Evolutionary conservation across 2,113 vertebrate species (phyloP).

Genomic region (Callorhinus ursinus): DNA sequence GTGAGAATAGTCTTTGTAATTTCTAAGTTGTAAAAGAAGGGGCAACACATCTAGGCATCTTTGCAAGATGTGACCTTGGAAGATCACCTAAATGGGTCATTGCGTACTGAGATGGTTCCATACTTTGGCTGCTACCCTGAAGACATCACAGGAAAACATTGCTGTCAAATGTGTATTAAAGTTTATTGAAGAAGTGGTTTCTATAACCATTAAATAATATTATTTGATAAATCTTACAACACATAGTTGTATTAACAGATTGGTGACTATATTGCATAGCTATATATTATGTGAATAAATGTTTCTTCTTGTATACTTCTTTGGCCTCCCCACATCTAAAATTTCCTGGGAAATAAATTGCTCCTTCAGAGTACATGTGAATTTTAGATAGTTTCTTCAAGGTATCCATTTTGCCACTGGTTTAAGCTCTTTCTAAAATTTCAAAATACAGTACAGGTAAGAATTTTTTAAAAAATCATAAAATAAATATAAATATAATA

Average conservation of each 20-base stretch:
- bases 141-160: not conserved
- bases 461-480: not conserved
- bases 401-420: not conserved
- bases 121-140: not conserved
- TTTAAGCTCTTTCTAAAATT: not conserved
- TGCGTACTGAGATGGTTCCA: not conserved
- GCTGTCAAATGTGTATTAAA: not conserved
- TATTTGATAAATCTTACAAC: not conserved
- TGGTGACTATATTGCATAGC: not conserved
- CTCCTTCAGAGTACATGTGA: not conserved
- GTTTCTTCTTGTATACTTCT: not conserved
- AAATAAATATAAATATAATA: not conserved
- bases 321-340: not conserved
- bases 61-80: not conserved
- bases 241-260: not conserved
- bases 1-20: not conserved
- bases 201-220: not conserved
- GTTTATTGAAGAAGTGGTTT: not conserved
- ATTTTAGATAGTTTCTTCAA: not conserved
- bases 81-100: not conserved
- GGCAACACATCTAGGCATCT: not conserved
- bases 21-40: not conserved
- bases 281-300: not conserved
- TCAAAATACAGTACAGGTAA: not conserved
- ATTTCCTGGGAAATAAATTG: not conserved